Evolutionary conservation across 2,113 vertebrate species (phyloP).

Genomic region (Tachycineta bicolor): DNA sequence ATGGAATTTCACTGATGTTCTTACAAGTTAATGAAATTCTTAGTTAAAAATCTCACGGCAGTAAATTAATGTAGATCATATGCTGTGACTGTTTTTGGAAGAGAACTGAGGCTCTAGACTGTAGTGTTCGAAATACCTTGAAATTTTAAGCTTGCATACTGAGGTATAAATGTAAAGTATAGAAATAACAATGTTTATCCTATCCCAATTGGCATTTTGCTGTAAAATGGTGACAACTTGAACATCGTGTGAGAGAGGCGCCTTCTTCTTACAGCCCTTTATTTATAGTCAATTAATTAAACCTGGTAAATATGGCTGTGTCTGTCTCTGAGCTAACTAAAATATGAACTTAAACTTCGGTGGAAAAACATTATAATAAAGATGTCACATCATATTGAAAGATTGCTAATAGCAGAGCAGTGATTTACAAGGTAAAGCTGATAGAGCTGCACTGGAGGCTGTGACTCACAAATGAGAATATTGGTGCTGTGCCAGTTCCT

Average conservation of each 20-base stretch:
- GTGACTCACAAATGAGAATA: constrained; percentile 48
- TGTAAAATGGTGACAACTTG: constrained; percentile 19
- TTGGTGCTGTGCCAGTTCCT: constrained; percentile 22
- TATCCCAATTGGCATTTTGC: neutral
- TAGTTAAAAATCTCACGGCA: neutral
- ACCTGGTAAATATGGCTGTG: constrained; percentile 25
- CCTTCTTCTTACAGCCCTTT: constrained; percentile 14
- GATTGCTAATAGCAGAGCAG: constrained; percentile 41
- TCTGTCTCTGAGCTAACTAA: constrained; percentile 49
- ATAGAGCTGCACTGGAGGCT: constrained; percentile 15
- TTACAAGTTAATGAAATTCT: constrained; percentile 20
- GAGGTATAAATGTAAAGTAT: neutral
- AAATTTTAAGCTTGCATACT: neutral
- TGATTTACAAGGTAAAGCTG: constrained; percentile 56
- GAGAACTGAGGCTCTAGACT: neutral
- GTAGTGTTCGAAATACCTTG: neutral
- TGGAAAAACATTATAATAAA: constrained; percentile 65
- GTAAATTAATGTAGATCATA: neutral
- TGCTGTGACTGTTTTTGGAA: neutral
- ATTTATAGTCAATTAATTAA: constrained; percentile 67
- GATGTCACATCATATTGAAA: constrained; percentile 53
- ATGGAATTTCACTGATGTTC: neutral
- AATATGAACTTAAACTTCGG: constrained; percentile 63
- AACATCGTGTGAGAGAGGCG: neutral
- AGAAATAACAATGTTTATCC: neutral